Percentiles rank a stretch among this genome's conserved stretches.
phyloP scores from a whole-genome alignment of 2,113 vertebrate species.

The mouse (Mus musculus) region GRCm39 chr9:13175001-13175500 shows the following conservation, averaged over 20 bases:
- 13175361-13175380: not conserved
- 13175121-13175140: not conserved
- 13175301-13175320: not conserved
- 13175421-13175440: not conserved
- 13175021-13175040: not conserved
- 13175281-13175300: not conserved
- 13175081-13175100: not conserved
- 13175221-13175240: not conserved
- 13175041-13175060: too few species aligned
- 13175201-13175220: constrained; percentile 5
- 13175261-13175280: not conserved
- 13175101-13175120: not conserved
- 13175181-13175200: not conserved
- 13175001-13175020: not conserved
- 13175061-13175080: too few species aligned
- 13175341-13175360: too few species aligned
- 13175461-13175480: not conserved
- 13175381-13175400: not conserved
- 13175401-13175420: not conserved
- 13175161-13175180: not conserved
- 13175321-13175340: too few species aligned
- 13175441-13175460: not conserved
- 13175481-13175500: not conserved
- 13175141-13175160: not conserved
- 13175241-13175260: not conserved